A percentile compares a stretch with the other conserved stretches of the same genome.
These are phyloP conservation scores for Tupaia tana DNA, from an alignment of 2,113 vertebrate genomes.

Conservation along the genomic window DNA sequence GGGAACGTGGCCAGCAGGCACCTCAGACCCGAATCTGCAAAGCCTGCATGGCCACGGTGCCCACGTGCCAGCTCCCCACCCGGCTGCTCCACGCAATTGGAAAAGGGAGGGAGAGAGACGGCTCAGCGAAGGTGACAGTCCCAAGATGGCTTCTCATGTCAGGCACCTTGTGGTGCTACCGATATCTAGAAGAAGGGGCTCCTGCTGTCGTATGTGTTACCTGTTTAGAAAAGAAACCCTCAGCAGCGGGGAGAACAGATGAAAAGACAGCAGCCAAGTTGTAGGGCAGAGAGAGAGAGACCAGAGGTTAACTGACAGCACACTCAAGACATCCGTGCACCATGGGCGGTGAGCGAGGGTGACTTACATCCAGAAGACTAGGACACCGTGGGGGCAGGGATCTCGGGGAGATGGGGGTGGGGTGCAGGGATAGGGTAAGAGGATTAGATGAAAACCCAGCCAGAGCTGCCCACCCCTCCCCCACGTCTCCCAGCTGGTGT, in stretches of 20 bases:
- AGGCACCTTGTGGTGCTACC: background rate
- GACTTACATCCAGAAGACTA: background rate
- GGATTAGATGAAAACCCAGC: background rate
- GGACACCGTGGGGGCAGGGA: background rate
- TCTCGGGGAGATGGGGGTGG: background rate
- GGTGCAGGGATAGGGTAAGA: accelerated
- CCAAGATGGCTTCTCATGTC: background rate
- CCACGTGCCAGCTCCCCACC: background rate
- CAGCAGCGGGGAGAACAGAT: background rate
- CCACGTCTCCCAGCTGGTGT: background rate
- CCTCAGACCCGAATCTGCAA: background rate
- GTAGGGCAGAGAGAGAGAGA: background rate
- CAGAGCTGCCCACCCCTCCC: accelerated
- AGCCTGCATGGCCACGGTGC: background rate
- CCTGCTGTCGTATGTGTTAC: accelerated
- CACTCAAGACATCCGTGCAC: background rate
- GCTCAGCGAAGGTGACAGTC: no score
- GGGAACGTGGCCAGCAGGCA: background rate
- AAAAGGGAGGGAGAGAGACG: background rate
- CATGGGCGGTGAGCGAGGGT: no score
- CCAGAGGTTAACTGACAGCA: background rate
- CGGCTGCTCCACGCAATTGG: accelerated
- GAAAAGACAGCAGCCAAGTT: accelerated
- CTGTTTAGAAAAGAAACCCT: background rate
- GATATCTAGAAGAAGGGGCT: background rate